Evolutionary conservation across 2,797 vertebrate genomes (phyloP).

Genomic region (Ciconia nigra): DNA sequence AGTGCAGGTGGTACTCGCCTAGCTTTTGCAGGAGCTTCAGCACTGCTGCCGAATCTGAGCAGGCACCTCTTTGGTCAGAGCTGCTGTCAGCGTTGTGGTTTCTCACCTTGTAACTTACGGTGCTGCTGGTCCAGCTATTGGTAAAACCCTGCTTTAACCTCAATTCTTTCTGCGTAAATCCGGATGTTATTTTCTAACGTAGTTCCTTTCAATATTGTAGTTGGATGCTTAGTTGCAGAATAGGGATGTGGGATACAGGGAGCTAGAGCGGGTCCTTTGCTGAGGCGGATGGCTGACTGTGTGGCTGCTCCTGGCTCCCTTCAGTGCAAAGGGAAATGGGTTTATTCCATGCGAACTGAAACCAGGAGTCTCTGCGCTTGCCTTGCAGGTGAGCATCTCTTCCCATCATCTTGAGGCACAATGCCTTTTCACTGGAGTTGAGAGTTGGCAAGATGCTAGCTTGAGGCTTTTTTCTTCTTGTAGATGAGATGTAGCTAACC

Average conservation of each 20-base stretch:
- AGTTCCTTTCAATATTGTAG: fast-evolving
- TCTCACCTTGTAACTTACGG: not conserved
- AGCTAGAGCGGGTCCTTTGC: not conserved
- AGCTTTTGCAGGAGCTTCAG: not conserved
- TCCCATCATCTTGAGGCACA: fast-evolving
- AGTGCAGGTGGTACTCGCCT: not conserved
- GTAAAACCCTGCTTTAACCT: not conserved
- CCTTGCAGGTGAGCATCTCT: not conserved
- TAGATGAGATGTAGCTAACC: not conserved
- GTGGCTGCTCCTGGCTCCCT: not conserved
- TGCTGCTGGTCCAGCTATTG: not conserved
- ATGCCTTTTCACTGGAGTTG: not conserved
- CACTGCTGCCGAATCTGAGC: fast-evolving
- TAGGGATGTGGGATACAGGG: not conserved
- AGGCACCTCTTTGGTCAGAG: not conserved
- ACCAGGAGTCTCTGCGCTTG: not conserved
- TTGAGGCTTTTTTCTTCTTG: not conserved
- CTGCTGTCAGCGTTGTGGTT: not conserved
- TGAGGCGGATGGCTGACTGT: not conserved
- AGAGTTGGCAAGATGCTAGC: not conserved
- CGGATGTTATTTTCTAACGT: not conserved
- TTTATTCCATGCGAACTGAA: not conserved
- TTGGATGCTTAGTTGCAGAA: not conserved
- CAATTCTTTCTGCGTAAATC: not conserved
- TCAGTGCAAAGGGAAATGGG: too few relatives aligned